Conservation (phyloP, 2,888 invertebrate genomes). For the Mechanitis messenoides region DNA sequence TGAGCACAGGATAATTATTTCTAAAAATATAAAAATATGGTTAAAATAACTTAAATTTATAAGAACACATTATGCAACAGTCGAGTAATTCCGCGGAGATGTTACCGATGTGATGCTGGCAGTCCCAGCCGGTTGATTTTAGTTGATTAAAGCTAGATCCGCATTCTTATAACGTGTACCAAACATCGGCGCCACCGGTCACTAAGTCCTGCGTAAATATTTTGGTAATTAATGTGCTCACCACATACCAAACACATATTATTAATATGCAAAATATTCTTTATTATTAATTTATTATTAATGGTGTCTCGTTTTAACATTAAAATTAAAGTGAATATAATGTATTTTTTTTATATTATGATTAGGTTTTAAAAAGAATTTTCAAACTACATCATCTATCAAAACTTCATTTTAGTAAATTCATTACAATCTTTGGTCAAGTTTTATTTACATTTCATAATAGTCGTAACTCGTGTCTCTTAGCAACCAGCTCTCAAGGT, state of each 20-base stretch:
- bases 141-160: slow-evolving; percentile 72
- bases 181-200: slow-evolving; percentile 54
- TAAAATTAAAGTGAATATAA: too few species aligned
- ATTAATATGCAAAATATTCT: slow-evolving; percentile 44
- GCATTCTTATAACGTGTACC: slow-evolving; percentile 65
- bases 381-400: slow-evolving; percentile 14
- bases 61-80: slow-evolving; percentile 1
- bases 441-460: slow-evolving; percentile 39
- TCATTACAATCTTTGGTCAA: slow-evolving; percentile 34
- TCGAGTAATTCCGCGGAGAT: slow-evolving; percentile 30
- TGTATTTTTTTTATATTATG: too few species aligned
- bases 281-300: slow-evolving; percentile 27
- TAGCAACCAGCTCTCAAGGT: slow-evolving; percentile 66
- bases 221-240: slow-evolving; percentile 67
- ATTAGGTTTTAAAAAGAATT: neutral
- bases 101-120: slow-evolving; percentile 29
- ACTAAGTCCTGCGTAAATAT: slow-evolving; percentile 58
- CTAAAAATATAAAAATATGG: too few species aligned
- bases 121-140: slow-evolving; percentile 54
- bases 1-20: too few species aligned
- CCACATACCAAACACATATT: slow-evolving; percentile 43
- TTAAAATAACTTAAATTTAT: neutral
- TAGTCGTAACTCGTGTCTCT: slow-evolving; percentile 40
- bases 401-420: slow-evolving; percentile 22
- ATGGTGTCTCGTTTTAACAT: slow-evolving; percentile 17